Percentiles rank a stretch among this genome's conserved stretches.
phyloP scores from a whole-genome alignment of 2,888 invertebrate species.

The Clitarchus hookeri region DNA sequence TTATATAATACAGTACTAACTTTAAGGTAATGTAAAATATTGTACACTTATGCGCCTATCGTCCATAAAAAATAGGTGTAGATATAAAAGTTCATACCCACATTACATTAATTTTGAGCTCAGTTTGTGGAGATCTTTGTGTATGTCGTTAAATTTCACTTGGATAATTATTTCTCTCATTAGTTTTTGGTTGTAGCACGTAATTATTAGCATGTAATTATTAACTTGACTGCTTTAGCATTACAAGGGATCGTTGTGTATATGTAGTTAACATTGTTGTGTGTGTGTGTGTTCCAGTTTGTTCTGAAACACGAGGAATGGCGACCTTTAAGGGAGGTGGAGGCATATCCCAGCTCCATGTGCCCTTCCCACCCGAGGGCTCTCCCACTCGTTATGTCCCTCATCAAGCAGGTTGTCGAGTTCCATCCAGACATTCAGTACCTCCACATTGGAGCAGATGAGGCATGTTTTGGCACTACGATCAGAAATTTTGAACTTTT shows the following conservation, averaged over 20 bases:
- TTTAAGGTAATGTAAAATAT: no score
- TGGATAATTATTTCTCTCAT: background rate
- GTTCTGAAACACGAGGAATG: conserved; percentile 74
- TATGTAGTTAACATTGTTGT: background rate
- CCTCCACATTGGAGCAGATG: conserved; percentile 84
- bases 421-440: conserved; percentile 68
- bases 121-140: no score
- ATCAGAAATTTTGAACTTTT: no score
- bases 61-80: no score
- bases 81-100: no score
- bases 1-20: no score
- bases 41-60: no score
- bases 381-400: conserved; percentile 63
- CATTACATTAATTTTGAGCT: no score
- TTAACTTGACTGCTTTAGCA: background rate
- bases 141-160: no score
- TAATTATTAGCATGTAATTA: conserved; percentile 17
- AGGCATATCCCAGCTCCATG: conserved; percentile 69
- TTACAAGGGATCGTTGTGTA: background rate
- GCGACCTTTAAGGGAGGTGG: conserved; percentile 67
- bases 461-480: conserved; percentile 54
- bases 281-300: conserved; percentile 56
- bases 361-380: conserved; percentile 72
- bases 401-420: conserved; percentile 72
- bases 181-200: background rate